Evolutionary conservation across 1,140 invertebrate genomes (phyloP), one percentile per base, ranked within the genome.

Genomic region (Oedothorax gibbosus): DNA sequence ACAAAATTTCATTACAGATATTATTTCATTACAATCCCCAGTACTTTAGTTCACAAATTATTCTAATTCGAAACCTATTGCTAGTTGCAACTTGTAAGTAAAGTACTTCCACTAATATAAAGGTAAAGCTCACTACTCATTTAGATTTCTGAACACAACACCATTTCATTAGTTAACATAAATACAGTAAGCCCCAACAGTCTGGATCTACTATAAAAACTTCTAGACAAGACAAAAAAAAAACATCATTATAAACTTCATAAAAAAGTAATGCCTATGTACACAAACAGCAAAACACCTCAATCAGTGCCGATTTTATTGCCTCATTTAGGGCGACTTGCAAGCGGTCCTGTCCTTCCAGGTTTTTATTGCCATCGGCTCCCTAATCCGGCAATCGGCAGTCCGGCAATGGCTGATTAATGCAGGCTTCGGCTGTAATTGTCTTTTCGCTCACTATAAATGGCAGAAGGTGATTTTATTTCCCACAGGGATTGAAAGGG

Each of bases 401-500:
- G 71, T 57, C 53, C n/a, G n/a, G n/a, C n/a, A n/a, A n/a, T 71
- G 68, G 53, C 71, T 57, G 71, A 73, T 73, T 15, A 73, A 73
- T 73, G 71, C 53, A 57, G 57, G 11, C 71, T 11, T 20, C 12
- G 51, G 20, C 18, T 57, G 71, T 73, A 56, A 57, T 73, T 73
- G 18, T 57, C 20, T 57, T 73, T 73, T 14, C 4, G 14, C 65
- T 51, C 49, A n/a, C 20, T 35, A 21, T 21, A 11, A 7, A 35
- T 20, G 53, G 15, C n/a, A 53, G 68, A 35, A 18, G 68, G 14
- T 10, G 68, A 10, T 14, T 12, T n/a, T 51, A 69, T 14, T n/a
- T 51, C 8, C 21, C 7, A 3, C 1, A 60, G n/a, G n/a, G n/a
- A n/a, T n/a, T n/a, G n/a, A n/a, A n/a, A n/a, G n/a, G n/a, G n/a